Percentiles rank a stretch among this genome's conserved stretches.
phyloP scores from a whole-genome alignment of 2,888 invertebrate species.

The Drosophila helvetica region DNA sequence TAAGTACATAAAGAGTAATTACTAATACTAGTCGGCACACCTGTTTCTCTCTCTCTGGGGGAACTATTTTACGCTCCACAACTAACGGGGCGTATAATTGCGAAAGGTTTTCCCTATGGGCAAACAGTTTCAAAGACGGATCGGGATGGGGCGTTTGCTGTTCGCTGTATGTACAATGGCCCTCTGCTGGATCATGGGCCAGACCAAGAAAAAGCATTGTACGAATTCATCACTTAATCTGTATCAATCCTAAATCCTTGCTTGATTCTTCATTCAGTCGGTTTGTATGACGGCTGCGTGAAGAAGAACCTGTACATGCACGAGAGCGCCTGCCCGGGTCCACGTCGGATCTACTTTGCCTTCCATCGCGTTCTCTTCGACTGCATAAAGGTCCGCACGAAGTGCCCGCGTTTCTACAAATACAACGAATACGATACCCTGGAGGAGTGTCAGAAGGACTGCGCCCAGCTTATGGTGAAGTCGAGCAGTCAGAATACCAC shows the following conservation, averaged over 20 bases:
- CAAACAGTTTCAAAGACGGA: not conserved
- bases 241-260: too few relatives aligned
- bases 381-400: conserved; percentile 2
- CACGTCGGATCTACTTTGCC: conserved; percentile 2
- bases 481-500: not conserved
- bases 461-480: not conserved
- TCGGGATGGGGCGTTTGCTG: not conserved
- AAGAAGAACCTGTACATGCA: conserved; percentile 10
- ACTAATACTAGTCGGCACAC: conserved; percentile 15
- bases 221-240: not conserved
- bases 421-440: conserved; percentile 4
- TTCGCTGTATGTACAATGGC: not conserved
- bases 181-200: not conserved
- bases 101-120: not conserved
- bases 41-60: not conserved
- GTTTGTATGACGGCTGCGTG: not conserved
- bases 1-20: conserved; percentile 32
- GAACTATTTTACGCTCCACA: not conserved
- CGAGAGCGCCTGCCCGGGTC: conserved; percentile 2
- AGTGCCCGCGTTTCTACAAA: not conserved
- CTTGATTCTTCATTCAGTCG: not conserved
- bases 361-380: conserved; percentile 8
- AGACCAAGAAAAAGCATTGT: not conserved
- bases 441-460: not conserved
- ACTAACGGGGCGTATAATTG: not conserved